Evolutionary conservation across 2,113 vertebrate species (phyloP).

Genomic region (Catagonus wagneri): DNA sequence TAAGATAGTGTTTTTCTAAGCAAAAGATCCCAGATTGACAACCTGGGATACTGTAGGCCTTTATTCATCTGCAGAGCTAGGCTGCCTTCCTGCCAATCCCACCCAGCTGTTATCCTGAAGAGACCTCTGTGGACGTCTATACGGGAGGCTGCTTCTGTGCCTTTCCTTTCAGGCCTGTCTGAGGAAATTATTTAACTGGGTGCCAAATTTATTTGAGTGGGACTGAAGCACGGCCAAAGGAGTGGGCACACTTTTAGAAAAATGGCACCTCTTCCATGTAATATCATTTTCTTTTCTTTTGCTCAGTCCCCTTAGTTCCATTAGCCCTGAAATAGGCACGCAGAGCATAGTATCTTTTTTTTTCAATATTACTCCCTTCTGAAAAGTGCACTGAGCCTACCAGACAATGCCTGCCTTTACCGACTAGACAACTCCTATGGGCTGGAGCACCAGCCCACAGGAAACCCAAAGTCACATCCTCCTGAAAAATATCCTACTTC

Average conservation of each 20-base stretch:
- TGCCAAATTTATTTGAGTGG: conserved; percentile 56
- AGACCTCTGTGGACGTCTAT: conserved; percentile 28
- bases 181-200: conserved; percentile 32
- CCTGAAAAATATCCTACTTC: not conserved
- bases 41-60: conserved; percentile 20
- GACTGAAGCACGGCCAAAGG: not conserved
- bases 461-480: not conserved
- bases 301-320: not conserved
- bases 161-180: conserved; percentile 17
- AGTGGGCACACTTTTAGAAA: not conserved
- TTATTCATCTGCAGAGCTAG: not conserved
- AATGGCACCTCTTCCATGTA: not conserved
- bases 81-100: conserved; percentile 20
- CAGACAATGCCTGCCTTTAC: not conserved
- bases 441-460: not conserved
- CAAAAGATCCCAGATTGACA: conserved; percentile 53
- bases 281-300: not conserved
- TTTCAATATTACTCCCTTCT: not conserved
- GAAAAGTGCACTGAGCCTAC: not conserved
- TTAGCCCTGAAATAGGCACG: not conserved
- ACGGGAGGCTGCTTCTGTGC: not conserved
- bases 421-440: not conserved
- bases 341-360: not conserved
- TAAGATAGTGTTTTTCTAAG: conserved; percentile 64
- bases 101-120: conserved; percentile 50